Percentiles rank a stretch among this genome's conserved stretches.
These are phyloP conservation scores for Drepanosiphum platanoidis DNA, from an alignment of 2,888 invertebrate genomes.

Conservation along the genomic window DNA sequence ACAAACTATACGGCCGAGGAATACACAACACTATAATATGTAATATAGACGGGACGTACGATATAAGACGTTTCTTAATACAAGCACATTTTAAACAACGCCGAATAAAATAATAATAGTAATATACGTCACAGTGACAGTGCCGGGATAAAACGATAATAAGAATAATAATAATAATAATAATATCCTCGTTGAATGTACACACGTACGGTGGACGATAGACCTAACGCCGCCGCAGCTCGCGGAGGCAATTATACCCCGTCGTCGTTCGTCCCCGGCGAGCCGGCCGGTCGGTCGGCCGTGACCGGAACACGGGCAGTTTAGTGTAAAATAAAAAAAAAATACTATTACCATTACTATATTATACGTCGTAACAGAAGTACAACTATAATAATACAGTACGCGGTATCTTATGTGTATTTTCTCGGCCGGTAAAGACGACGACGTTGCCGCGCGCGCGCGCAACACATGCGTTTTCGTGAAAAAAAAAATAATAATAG, in stretches of 20 bases:
- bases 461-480: too few species aligned
- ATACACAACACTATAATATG: background rate
- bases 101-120: too few species aligned
- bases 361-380: background rate
- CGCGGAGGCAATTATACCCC: slow-evolving; percentile 23
- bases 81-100: background rate
- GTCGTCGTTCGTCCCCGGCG: background rate
- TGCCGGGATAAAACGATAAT: too few species aligned
- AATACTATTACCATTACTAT: slow-evolving; percentile 3
- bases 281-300: slow-evolving; percentile 12
- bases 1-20: background rate
- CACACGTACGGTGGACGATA: background rate
- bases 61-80: background rate
- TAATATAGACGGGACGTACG: background rate
- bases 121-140: too few species aligned
- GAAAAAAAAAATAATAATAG: too few species aligned
- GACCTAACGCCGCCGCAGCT: background rate
- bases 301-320: slow-evolving; percentile 23
- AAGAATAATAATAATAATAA: too few species aligned
- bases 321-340: background rate
- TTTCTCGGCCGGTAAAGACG: too few species aligned
- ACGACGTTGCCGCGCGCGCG: too few species aligned
- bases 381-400: too few species aligned
- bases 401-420: too few species aligned
- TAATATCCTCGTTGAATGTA: too few species aligned